A percentile compares a stretch with the other conserved stretches of the same genome.
phyloP scores from a whole-genome alignment of 2,113 vertebrate species.

The Oryzias melastigma region DNA sequence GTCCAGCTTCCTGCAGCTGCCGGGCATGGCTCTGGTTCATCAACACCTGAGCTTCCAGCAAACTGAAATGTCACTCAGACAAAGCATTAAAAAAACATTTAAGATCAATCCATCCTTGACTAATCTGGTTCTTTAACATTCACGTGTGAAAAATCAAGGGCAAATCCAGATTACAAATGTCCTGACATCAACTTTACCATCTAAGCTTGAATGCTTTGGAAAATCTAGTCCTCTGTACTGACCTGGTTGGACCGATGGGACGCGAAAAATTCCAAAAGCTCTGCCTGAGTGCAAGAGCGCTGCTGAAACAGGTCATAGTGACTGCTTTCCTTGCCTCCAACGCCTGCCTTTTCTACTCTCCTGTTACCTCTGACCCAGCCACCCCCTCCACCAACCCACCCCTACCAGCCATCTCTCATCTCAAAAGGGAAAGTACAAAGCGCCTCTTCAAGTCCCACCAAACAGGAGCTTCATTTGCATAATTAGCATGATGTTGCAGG shows the following conservation, averaged over 20 bases:
- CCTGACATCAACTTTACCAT: no score
- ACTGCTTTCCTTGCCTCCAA: conserved; percentile 14
- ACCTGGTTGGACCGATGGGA: conserved; percentile 31
- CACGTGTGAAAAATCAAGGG: neutral
- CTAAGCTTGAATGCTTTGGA: neutral
- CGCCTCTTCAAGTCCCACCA: conserved; percentile 53
- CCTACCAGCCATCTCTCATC: neutral
- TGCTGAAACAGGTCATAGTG: conserved; percentile 51
- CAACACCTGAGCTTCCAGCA: neutral
- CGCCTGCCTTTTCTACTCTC: conserved; percentile 36
- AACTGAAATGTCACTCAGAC: conserved; percentile 4
- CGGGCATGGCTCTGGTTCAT: conserved; percentile 11
- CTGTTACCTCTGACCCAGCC: conserved; percentile 36
- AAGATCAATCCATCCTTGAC: neutral
- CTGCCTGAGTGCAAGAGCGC: conserved; percentile 26
- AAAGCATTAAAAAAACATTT: conserved; percentile 5
- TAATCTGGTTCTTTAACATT: neutral
- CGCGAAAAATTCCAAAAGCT: conserved; percentile 22
- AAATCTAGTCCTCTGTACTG: conserved; percentile 11
- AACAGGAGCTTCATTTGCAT: conserved; percentile 53
- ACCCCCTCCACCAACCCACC: neutral
- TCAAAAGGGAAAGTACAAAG: conserved; percentile 56
- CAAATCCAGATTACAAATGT: no score
- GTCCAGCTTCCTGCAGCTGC: conserved; percentile 6
- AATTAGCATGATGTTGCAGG: conserved; percentile 49